These are phyloP conservation scores for Hermaeophaga mercurialis DNA, from an alignment of 2,888 invertebrate genomes.

Conservation along the genomic window DNA sequence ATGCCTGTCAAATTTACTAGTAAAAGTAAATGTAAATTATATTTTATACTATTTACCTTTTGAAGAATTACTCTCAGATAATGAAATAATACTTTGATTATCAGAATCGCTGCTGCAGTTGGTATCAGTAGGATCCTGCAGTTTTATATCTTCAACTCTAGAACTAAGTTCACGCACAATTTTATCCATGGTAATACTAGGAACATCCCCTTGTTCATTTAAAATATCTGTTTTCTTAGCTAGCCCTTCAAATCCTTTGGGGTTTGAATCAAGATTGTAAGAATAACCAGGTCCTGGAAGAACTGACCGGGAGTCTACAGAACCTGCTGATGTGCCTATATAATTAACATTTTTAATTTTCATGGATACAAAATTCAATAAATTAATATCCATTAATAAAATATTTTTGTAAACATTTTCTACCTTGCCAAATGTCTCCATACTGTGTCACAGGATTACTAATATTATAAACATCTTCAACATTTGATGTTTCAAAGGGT, in stretches of 20 bases:
- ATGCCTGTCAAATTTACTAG: slow-evolving; percentile 42
- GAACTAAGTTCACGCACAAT: slow-evolving; percentile 28
- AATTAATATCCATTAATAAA: too few relatives aligned
- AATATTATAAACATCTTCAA: slow-evolving; percentile 16
- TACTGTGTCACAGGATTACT: slow-evolving; percentile 17
- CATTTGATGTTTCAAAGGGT: background rate
- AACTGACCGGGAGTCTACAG: background rate
- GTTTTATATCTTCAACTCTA: slow-evolving; percentile 31
- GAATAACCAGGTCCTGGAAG: background rate
- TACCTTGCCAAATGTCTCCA: slow-evolving; percentile 22
- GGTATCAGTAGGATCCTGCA: slow-evolving; percentile 35
- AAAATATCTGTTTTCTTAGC: slow-evolving; percentile 3
- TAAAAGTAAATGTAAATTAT: slow-evolving; percentile 1
- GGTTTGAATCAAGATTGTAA: slow-evolving; percentile 12
- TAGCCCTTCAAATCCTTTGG: background rate
- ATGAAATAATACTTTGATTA: slow-evolving; percentile 50
- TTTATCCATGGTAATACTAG: slow-evolving; percentile 11
- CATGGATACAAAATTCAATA: too few relatives aligned
- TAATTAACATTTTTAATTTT: too few relatives aligned
- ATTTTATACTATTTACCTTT: slow-evolving; percentile 31
- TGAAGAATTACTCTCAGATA: slow-evolving; percentile 42
- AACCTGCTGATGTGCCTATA: background rate
- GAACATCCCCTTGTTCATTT: slow-evolving; percentile 9
- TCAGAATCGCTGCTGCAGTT: slow-evolving; percentile 50
- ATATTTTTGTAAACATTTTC: background rate